Base-by-base conservation (phyloP, 2,113 vertebrate species). In the Syrmaticus mikado region DNA sequence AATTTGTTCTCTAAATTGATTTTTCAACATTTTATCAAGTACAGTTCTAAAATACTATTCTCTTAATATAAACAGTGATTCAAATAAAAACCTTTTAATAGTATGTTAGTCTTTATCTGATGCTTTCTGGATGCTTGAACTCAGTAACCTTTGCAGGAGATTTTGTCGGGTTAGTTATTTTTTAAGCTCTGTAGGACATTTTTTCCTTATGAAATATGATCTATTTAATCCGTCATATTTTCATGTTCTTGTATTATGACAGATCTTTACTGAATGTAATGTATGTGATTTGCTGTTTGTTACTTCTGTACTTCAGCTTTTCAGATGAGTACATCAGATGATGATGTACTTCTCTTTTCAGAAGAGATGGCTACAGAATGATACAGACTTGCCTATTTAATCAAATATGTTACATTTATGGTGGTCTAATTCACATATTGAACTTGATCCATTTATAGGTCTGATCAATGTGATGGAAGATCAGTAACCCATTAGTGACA, bases 371-470 rank as follows among this genome's bases (percentile, higher is more conserved):
- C 5, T 45, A 10, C 79, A 66, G 6, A 60, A 14, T 25, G 10
- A 24, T 74, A 18, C 22, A 43, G 13, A 32, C 27, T 50, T 86
- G 36, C 24, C 88, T 71, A 18, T 48, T 87, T 50, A 64, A 78
- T 24, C 21, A 16, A 62, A 53, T 22, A 1, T 0, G 4, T 13
- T 57, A 15, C 27, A 20, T 9, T 13, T 74, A 24, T 0, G 1
- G 1, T 62, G 10, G 19, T 48, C 19, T 73, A 14, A 11, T 89
- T 28, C 65, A 16, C 15, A 8, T 74, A 10, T 6, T 67, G 43
- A 87, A 41, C 74, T 75, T 64, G 52, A 53, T 52, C 48, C 6
- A 5, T 64, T 4, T 43, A 45, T 52, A 89, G 46, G 45, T 66
- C 18, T 91, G 45, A 8, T 55, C 30, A 32, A 2, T 64, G 30